Percentiles rank a stretch among this genome's conserved stretches.
Conservation (phyloP, 2,888 invertebrate genomes). For the Tenthredo notha region DNA sequence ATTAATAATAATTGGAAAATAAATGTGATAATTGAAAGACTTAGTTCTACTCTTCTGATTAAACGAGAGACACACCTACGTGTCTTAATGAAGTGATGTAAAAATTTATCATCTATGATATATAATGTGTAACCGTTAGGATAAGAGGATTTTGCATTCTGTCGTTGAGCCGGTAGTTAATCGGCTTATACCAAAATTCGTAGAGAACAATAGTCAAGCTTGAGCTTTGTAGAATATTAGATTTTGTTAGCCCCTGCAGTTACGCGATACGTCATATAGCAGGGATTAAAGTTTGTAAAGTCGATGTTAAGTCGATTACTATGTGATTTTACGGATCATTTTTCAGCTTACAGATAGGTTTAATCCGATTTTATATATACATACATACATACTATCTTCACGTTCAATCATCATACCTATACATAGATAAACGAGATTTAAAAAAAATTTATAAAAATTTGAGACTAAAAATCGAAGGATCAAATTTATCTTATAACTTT, state of each 20-base stretch:
- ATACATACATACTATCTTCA: too few relatives aligned
- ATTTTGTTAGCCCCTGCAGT: conserved; percentile 33
- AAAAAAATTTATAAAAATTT: not conserved
- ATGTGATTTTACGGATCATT: conserved; percentile 25
- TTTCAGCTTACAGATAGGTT: not conserved
- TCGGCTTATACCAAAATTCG: conserved; percentile 41
- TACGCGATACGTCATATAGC: conserved; percentile 30
- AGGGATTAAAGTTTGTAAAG: not conserved
- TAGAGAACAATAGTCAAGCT: conserved; percentile 41
- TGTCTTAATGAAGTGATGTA: not conserved
- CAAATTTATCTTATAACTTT: not conserved
- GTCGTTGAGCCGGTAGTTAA: not conserved
- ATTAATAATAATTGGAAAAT: not conserved
- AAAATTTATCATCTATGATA: not conserved
- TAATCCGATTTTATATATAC: not conserved
- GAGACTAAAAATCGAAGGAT: not conserved
- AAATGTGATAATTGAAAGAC: not conserved
- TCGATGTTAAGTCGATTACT: conserved; percentile 26
- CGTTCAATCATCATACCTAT: not conserved
- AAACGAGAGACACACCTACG: not conserved
- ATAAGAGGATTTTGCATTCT: conserved; percentile 35
- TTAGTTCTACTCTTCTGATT: not conserved
- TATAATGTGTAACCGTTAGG: not conserved
- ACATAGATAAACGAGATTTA: not conserved
- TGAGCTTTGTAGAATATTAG: conserved; percentile 17